Conservation (phyloP, 2,113 vertebrate species). For the Urocynchramus pylzowi region DNA sequence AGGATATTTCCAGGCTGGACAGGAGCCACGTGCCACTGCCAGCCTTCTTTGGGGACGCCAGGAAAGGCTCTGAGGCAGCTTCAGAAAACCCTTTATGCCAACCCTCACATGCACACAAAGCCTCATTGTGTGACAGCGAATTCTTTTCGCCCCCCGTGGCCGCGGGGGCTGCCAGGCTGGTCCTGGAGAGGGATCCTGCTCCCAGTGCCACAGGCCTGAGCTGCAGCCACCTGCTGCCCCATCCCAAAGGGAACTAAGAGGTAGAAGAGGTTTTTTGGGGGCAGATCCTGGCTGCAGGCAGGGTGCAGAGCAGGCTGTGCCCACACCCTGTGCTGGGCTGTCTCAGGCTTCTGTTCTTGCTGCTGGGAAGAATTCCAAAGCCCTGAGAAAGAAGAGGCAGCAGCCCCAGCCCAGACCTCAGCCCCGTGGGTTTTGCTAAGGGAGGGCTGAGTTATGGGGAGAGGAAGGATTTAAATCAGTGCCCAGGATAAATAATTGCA, state of each 20-base stretch:
- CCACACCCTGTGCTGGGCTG: background rate
- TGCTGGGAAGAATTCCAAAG: background rate
- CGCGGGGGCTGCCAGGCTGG: background rate
- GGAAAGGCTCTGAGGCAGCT: background rate
- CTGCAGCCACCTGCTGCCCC: background rate
- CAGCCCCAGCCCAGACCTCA: background rate
- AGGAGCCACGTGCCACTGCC: background rate
- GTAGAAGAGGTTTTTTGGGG: background rate
- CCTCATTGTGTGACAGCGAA: background rate
- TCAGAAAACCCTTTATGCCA: background rate
- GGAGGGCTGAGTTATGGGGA: background rate
- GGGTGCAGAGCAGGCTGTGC: background rate
- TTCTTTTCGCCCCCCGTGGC: fast-evolving
- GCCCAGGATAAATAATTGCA: background rate
- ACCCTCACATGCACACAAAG: background rate
- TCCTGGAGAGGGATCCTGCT: background rate
- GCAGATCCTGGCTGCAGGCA: background rate
- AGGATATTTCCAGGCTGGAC: background rate
- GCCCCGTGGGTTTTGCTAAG: background rate
- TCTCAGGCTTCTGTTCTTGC: background rate
- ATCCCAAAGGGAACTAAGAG: background rate
- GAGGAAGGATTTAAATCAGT: background rate
- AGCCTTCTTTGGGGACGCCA: background rate
- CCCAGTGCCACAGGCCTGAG: background rate
- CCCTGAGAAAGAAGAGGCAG: background rate